Evolutionary conservation across 2,113 vertebrate species (phyloP).

Genomic region (Malurus alboscapulatus): DNA sequence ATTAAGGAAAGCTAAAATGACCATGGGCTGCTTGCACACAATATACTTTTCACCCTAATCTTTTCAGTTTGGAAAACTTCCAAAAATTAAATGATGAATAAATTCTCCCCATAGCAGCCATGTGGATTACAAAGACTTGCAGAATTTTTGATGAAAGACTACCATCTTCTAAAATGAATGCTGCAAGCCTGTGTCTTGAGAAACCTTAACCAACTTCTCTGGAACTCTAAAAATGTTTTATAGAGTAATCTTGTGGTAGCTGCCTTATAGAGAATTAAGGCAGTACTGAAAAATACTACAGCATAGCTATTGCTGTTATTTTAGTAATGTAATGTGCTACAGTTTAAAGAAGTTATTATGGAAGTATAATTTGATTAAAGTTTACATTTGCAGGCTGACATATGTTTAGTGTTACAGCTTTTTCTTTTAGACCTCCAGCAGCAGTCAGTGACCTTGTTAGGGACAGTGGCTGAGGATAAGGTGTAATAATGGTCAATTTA

Average conservation of each 20-base stretch:
- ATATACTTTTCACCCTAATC: slow-evolving; percentile 9
- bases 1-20: slow-evolving; percentile 34
- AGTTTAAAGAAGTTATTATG: slow-evolving; percentile 49
- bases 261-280: slow-evolving; percentile 28
- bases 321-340: background rate
- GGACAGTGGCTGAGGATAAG: background rate
- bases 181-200: background rate
- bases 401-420: background rate
- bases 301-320: slow-evolving; percentile 16
- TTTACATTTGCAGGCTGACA: background rate
- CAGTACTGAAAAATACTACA: slow-evolving; percentile 33
- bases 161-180: background rate
- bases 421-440: background rate
- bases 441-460: slow-evolving; percentile 12
- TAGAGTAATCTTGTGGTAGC: slow-evolving; percentile 39
- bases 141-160: slow-evolving; percentile 29
- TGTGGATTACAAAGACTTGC: slow-evolving; percentile 12
- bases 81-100: slow-evolving; percentile 18
- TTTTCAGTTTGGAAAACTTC: slow-evolving; percentile 31
- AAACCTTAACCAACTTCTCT: slow-evolving; percentile 35
- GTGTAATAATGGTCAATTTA: background rate
- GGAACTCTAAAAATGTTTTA: slow-evolving; percentile 54
- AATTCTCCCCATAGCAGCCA: background rate
- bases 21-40: background rate
- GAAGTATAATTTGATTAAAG: slow-evolving; percentile 15